Evolutionary conservation across 2,113 vertebrate species (phyloP).

Genomic region (Proterorhinus semilunaris): DNA sequence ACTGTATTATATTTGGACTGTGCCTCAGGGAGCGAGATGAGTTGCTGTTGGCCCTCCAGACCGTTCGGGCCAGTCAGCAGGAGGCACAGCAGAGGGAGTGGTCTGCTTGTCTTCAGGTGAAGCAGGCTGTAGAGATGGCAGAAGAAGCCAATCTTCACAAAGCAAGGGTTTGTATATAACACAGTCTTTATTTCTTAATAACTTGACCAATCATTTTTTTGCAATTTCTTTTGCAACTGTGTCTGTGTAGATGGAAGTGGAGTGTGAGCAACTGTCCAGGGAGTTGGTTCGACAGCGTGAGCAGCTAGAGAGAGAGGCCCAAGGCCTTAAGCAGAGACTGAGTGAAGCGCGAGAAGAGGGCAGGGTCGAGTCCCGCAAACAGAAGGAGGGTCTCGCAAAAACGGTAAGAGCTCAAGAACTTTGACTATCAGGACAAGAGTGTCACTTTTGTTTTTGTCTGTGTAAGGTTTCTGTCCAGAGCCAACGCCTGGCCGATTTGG

Average conservation of each 20-base stretch:
- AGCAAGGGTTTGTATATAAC: constrained; percentile 71
- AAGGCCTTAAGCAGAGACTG: constrained; percentile 76
- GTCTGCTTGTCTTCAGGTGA: constrained; percentile 86
- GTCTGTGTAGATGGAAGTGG: constrained; percentile 79
- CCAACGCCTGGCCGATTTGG: constrained; percentile 80
- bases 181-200: too few species aligned
- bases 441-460: constrained; percentile 8
- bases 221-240: not conserved
- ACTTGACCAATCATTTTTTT: not conserved
- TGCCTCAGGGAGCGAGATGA: constrained; percentile 88
- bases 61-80: constrained; percentile 73
- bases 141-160: constrained; percentile 91
- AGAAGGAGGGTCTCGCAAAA: constrained; percentile 76
- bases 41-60: constrained; percentile 80
- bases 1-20: not conserved
- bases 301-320: constrained; percentile 79
- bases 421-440: not conserved
- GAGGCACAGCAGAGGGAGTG: constrained; percentile 85
- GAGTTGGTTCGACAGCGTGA: constrained; percentile 82
- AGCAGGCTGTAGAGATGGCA: constrained; percentile 85
- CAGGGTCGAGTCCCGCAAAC: constrained; percentile 76
- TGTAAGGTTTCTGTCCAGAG: constrained; percentile 80
- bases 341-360: constrained; percentile 77
- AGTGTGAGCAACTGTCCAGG: constrained; percentile 84
- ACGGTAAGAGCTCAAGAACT: constrained; percentile 68